Conservation (phyloP, 2,797 vertebrate species). For the Netta rufina region DNA sequence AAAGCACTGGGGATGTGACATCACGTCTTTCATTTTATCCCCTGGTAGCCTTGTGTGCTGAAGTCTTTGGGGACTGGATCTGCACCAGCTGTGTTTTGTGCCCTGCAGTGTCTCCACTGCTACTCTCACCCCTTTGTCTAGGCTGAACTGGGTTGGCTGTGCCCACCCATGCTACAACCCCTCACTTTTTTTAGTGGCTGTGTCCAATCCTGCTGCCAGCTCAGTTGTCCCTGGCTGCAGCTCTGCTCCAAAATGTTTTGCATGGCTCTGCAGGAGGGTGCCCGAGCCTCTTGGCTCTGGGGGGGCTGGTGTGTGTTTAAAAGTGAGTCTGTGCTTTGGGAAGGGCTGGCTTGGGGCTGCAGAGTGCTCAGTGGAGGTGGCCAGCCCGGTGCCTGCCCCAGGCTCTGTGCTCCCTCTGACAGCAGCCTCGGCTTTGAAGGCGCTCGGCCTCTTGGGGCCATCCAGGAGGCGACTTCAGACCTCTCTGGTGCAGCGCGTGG, state of each 20-base stretch:
- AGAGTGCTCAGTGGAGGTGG: neutral
- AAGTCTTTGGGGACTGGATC: neutral
- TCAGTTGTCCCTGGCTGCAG: neutral
- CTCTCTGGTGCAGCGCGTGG: neutral
- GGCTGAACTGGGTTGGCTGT: neutral
- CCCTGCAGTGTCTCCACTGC: neutral
- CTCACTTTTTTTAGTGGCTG: neutral
- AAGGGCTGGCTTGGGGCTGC: neutral
- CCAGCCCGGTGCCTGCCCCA: neutral
- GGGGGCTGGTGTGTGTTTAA: neutral
- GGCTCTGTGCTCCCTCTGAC: constrained; percentile 16
- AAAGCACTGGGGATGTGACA: neutral
- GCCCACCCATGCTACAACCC: neutral
- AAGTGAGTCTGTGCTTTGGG: neutral
- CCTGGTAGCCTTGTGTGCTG: neutral
- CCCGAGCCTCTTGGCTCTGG: neutral
- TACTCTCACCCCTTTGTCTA: too few relatives aligned
- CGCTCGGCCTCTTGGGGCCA: neutral
- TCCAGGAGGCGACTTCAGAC: constrained; percentile 16
- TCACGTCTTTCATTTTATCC: neutral
- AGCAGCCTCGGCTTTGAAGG: constrained; percentile 27
- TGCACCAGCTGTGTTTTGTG: neutral
- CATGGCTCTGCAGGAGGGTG: neutral
- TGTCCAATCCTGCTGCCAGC: neutral
- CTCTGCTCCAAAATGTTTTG: neutral